Percentiles rank a stretch among this genome's conserved stretches.
Evolutionary conservation across 2,113 vertebrate species (phyloP).

Genomic region (Lichenostomus cassidix): DNA sequence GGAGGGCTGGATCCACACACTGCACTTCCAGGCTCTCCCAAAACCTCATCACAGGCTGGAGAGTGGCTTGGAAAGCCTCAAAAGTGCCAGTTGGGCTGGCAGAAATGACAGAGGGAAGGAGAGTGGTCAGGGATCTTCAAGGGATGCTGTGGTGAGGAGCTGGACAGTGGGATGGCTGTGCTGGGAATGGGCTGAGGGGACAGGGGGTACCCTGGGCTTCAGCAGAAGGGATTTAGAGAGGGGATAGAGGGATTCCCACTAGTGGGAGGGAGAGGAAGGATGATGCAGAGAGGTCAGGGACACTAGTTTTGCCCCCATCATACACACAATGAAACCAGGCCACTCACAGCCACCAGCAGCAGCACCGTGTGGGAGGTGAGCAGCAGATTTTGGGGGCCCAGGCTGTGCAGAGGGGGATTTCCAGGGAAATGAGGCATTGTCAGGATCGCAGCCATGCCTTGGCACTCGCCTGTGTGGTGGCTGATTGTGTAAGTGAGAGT

Average conservation of each 20-base stretch:
- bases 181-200: background rate
- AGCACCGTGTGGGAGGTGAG: background rate
- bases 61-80: background rate
- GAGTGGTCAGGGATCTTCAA: background rate
- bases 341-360: background rate
- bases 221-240: background rate
- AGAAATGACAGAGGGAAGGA: background rate
- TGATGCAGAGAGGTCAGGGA: rapidly evolving
- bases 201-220: background rate
- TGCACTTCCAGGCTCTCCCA: background rate
- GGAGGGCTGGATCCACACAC: background rate
- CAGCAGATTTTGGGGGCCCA: background rate
- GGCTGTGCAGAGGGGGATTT: background rate
- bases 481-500: background rate
- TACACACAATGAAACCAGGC: rapidly evolving
- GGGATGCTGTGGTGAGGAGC: background rate
- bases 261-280: background rate
- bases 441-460: background rate
- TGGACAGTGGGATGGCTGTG: too few relatives aligned
- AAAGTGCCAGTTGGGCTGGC: background rate
- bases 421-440: background rate
- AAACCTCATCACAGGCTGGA: constrained; percentile 8
- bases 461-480: background rate
- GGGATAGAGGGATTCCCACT: background rate
- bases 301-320: background rate